phyloP scores from a whole-genome alignment of 2,113 vertebrate species.

The Hypanus sabinus region DNA sequence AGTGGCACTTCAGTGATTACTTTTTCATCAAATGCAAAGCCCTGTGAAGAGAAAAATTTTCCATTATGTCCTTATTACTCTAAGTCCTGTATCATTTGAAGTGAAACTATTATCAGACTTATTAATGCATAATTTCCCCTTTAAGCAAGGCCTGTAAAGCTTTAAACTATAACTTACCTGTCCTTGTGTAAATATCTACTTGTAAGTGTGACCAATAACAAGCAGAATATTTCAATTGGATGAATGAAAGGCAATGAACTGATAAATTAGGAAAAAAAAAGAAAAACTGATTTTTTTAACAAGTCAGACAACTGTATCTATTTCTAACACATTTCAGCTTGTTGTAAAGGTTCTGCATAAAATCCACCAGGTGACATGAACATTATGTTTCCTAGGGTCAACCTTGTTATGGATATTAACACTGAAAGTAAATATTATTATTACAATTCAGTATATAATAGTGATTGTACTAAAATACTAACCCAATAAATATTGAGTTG shows the following conservation, averaged over 20 bases:
- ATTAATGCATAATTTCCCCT: neutral
- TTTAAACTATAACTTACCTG: constrained; percentile 20
- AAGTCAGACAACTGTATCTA: neutral
- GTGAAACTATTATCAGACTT: constrained; percentile 12
- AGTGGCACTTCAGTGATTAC: neutral
- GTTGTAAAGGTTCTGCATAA: neutral
- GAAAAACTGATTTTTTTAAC: neutral
- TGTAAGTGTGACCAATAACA: constrained; percentile 13
- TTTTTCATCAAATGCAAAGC: neutral
- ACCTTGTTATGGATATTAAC: neutral
- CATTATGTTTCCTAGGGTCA: neutral
- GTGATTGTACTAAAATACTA: neutral
- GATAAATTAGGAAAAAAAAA: constrained; percentile 13
- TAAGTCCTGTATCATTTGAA: constrained; percentile 20
- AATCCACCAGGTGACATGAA: neutral
- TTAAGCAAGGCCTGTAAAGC: neutral
- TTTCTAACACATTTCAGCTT: constrained; percentile 18
- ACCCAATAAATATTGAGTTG: too few relatives aligned
- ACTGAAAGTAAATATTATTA: neutral
- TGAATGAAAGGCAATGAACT: constrained; percentile 32
- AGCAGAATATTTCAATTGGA: neutral
- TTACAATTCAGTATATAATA: neutral
- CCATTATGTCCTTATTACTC: neutral
- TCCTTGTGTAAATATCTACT: constrained; percentile 17
- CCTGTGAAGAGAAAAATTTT: neutral